Evolutionary conservation across 2,113 vertebrate genomes (phyloP).

Genomic region (Campylomormyrus tamandua): DNA sequence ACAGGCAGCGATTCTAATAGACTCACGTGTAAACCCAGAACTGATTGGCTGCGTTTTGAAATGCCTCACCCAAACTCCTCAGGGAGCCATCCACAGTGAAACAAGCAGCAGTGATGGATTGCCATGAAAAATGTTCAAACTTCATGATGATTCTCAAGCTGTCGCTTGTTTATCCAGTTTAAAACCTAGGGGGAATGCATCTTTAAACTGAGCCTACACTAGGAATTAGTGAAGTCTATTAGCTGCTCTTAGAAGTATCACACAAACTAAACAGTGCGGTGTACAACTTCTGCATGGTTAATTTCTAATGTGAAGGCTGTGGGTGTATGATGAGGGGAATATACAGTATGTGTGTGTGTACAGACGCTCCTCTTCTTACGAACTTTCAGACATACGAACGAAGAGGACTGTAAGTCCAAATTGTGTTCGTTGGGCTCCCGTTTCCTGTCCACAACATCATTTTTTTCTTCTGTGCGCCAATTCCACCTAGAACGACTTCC

Average conservation of each 20-base stretch:
- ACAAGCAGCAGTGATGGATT: conserved; percentile 51
- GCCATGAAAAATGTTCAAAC: conserved; percentile 47
- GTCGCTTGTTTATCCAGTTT: conserved; percentile 50
- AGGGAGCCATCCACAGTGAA: conserved; percentile 35
- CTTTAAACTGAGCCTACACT: conserved; percentile 37
- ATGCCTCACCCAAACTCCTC: conserved; percentile 35
- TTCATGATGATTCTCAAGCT: conserved; percentile 36
- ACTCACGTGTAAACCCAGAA: conserved; percentile 44
- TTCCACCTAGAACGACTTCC: too few relatives aligned
- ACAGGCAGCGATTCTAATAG: conserved; percentile 40
- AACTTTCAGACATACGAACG: too few relatives aligned
- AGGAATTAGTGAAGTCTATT: conserved; percentile 32
- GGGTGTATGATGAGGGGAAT: neutral
- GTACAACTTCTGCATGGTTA: neutral
- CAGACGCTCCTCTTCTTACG: too few relatives aligned
- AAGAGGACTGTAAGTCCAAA: too few relatives aligned
- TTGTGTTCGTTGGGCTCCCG: too few relatives aligned
- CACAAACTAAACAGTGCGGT: conserved; percentile 19
- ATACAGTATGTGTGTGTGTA: too few relatives aligned
- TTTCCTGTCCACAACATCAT: too few relatives aligned
- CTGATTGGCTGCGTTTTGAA: conserved; percentile 44
- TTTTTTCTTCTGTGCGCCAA: too few relatives aligned
- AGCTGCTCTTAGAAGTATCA: conserved; percentile 23
- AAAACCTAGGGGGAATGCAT: conserved; percentile 43
- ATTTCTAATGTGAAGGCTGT: neutral